These are phyloP conservation scores for Oophaga sylvatica DNA, from an alignment of 2,797 vertebrate genomes.

Conservation along the genomic window DNA sequence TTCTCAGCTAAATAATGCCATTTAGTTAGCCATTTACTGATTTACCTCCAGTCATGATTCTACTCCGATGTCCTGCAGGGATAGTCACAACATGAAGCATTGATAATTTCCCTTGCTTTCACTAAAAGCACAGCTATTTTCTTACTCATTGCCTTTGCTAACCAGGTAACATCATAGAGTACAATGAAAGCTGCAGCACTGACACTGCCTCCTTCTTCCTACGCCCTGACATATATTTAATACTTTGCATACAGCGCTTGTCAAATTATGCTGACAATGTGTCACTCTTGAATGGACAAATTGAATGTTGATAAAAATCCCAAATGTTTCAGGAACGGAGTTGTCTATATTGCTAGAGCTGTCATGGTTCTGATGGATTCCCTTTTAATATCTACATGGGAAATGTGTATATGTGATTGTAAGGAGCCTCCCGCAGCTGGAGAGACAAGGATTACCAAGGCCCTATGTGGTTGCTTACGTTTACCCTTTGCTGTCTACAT, in stretches of 20 bases:
- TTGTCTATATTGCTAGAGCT: conserved; percentile 55
- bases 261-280: conserved; percentile 57
- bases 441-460: conserved; percentile 41
- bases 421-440: conserved; percentile 62
- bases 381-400: conserved; percentile 62
- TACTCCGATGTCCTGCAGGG: neutral
- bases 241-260: conserved; percentile 61
- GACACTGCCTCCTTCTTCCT: conserved; percentile 18
- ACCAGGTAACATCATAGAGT: conserved; percentile 11
- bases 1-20: neutral
- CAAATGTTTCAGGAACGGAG: conserved; percentile 51
- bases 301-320: conserved; percentile 48
- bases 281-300: conserved; percentile 60
- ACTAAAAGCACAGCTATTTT: neutral
- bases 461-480: conserved; percentile 3
- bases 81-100: neutral
- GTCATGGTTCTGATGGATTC: conserved; percentile 63
- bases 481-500: conserved; percentile 9
- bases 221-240: conserved; percentile 39
- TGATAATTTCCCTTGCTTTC: neutral
- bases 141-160: conserved; percentile 4
- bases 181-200: conserved; percentile 5
- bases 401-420: conserved; percentile 60
- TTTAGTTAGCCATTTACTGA: neutral
- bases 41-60: neutral